Evolutionary conservation across 2,888 invertebrate genomes (phyloP).

Genomic region (Pteria penguin): DNA sequence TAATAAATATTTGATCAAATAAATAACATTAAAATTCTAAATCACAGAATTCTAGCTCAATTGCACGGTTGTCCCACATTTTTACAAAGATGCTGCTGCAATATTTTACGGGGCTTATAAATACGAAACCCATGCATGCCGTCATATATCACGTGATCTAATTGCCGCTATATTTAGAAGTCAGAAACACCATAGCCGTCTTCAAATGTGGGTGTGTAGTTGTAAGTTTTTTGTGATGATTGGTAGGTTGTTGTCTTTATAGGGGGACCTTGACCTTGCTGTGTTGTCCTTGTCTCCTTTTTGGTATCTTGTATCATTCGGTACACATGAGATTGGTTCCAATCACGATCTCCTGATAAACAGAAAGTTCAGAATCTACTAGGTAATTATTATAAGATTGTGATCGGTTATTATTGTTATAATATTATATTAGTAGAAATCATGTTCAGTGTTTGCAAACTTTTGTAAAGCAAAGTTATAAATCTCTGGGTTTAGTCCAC

Average conservation of each 20-base stretch:
- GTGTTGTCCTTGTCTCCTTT: conserved; percentile 22
- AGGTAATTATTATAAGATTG: no score
- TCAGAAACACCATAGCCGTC: conserved; percentile 61
- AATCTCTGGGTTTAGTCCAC: no score
- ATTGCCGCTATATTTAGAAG: conserved; percentile 42
- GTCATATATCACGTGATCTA: no score
- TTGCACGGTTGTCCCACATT: background rate
- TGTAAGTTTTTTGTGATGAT: conserved; percentile 36
- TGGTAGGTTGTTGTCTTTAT: conserved; percentile 24
- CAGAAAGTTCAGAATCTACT: no score
- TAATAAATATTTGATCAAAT: no score
- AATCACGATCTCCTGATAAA: conserved; percentile 59
- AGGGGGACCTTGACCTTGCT: conserved; percentile 30
- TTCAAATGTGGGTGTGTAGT: conserved; percentile 42
- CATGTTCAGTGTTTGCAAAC: no score
- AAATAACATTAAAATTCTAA: background rate
- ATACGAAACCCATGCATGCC: background rate
- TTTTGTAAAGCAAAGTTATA: no score
- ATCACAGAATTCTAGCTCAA: background rate
- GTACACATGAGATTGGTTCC: conserved; percentile 63
- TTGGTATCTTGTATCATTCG: conserved; percentile 63
- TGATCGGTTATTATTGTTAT: no score
- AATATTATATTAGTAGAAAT: no score
- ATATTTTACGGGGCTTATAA: no score
- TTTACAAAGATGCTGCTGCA: background rate